Percentiles rank a stretch among this genome's conserved stretches.
These are phyloP conservation scores for Synaphobranchus kaupii DNA, from an alignment of 2,797 vertebrate species.

Conservation along the genomic window DNA sequence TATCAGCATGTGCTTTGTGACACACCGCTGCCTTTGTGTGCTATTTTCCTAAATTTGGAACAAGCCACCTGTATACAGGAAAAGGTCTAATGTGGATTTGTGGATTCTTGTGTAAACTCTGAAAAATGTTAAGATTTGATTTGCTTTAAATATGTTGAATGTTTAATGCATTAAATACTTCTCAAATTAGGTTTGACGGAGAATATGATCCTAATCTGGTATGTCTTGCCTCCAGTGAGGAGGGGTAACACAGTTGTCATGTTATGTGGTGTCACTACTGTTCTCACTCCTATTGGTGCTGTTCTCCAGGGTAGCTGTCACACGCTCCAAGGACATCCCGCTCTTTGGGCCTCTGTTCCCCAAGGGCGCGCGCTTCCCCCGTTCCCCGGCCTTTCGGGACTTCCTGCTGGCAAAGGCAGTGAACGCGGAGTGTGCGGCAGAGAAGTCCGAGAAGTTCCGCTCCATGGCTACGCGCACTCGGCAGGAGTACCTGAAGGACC, in stretches of 20 bases:
- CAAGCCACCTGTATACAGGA: too few species aligned
- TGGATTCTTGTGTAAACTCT: too few species aligned
- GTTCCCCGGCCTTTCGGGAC: slow-evolving; percentile 80
- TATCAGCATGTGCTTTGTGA: neutral
- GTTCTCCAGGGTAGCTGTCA: slow-evolving; percentile 81
- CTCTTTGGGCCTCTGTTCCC: slow-evolving; percentile 86
- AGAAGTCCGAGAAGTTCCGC: slow-evolving; percentile 88
- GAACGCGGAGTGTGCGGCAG: slow-evolving; percentile 87
- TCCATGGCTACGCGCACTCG: slow-evolving; percentile 91
- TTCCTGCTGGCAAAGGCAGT: slow-evolving; percentile 89
- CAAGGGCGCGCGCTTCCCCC: slow-evolving; percentile 77
- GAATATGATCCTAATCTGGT: neutral
- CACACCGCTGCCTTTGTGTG: neutral
- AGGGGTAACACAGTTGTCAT: neutral
- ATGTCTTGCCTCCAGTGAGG: neutral
- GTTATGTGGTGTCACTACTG: neutral
- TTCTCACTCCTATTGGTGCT: neutral
- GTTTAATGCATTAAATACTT: neutral
- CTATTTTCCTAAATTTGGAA: neutral
- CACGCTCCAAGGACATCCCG: slow-evolving; percentile 90
- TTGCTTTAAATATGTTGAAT: neutral
- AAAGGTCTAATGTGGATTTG: too few species aligned
- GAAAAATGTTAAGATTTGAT: too few species aligned
- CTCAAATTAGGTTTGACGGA: neutral
- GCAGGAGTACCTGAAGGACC: slow-evolving; percentile 89